Percentiles rank a stretch among this genome's conserved stretches.
These are phyloP conservation scores for Phylloscopus collybita DNA, from an alignment of 2,797 vertebrate species.

Conservation along the genomic window DNA sequence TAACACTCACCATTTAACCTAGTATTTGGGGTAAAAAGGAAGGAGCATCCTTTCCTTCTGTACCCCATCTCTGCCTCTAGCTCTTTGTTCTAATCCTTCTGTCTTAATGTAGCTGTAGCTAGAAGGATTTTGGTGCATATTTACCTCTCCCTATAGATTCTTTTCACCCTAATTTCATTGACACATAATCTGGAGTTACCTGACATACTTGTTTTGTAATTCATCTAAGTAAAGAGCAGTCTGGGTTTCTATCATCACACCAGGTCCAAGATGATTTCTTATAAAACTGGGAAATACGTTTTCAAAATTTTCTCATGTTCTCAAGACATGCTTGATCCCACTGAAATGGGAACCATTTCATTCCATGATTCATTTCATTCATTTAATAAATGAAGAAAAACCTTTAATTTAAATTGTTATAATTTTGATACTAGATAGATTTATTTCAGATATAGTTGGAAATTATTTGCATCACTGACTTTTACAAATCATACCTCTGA, in stretches of 20 bases:
- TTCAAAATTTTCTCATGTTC: neutral
- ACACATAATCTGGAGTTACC: neutral
- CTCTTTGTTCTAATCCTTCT: neutral
- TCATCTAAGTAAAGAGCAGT: neutral
- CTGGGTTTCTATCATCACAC: neutral
- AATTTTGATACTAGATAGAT: neutral
- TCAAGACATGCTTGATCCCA: neutral
- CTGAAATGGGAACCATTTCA: neutral
- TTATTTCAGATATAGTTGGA: neutral
- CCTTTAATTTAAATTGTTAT: neutral
- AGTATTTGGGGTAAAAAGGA: neutral
- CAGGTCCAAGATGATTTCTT: neutral
- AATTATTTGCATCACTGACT: neutral
- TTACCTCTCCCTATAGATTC: neutral
- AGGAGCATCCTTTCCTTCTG: neutral
- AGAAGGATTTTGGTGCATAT: neutral
- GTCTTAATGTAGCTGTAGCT: neutral
- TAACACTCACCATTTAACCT: neutral
- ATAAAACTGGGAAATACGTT: neutral
- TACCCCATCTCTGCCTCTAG: neutral
- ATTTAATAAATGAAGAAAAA: neutral
- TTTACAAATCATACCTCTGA: neutral
- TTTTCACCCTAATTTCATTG: neutral
- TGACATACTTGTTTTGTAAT: neutral
- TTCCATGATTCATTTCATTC: too few species aligned